Evolutionary conservation across 2,113 vertebrate species (phyloP).

Genomic region (Eolophus roseicapilla): DNA sequence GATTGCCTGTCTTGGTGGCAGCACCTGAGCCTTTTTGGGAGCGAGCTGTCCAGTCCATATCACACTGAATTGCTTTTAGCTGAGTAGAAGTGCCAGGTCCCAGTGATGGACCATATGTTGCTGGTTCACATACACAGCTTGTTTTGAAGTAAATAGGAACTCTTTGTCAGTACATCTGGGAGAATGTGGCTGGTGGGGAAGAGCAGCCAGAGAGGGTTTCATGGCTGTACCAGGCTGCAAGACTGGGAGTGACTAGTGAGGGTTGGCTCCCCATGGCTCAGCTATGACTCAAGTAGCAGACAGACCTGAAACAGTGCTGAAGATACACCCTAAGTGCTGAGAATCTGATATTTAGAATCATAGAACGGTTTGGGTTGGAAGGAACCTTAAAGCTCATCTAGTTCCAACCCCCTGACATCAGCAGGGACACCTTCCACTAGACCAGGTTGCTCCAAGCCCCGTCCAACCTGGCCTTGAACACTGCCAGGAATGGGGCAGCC

Average conservation of each 20-base stretch:
- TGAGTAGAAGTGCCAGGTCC: background rate
- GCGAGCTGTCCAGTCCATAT: background rate
- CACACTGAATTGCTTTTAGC: background rate
- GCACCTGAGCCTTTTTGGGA: background rate
- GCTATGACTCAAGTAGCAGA: background rate
- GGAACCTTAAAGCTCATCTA: no score
- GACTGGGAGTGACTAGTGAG: background rate
- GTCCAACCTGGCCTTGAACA: no score
- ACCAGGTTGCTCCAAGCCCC: no score
- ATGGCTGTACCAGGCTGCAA: background rate
- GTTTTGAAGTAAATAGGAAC: background rate
- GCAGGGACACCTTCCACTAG: no score
- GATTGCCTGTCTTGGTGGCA: background rate
- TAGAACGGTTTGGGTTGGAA: no score
- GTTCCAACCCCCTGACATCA: no score
- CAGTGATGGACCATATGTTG: background rate
- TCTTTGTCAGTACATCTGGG: background rate
- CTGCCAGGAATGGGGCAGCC: no score
- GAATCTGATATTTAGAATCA: background rate
- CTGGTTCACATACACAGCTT: background rate
- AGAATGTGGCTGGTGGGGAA: background rate
- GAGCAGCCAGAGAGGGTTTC: background rate
- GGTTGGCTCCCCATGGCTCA: background rate
- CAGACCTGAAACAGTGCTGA: background rate
- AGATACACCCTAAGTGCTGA: accelerated